A percentile compares a stretch with the other conserved stretches of the same genome.
Evolutionary conservation across 2,113 vertebrate genomes (phyloP).

Genomic region (Physeter macrocephalus): DNA sequence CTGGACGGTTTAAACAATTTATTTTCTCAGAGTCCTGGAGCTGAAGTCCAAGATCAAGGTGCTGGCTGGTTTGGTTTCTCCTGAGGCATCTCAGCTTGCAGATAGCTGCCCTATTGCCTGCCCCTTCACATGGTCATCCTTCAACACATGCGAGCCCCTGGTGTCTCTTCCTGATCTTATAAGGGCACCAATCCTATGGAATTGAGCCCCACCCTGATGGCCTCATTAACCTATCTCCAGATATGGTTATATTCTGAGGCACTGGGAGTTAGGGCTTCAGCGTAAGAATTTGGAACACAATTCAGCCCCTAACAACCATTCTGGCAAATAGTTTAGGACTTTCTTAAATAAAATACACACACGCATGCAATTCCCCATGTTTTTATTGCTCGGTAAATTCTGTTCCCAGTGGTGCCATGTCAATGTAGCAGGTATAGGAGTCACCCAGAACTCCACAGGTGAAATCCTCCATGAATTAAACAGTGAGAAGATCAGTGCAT

Average conservation of each 20-base stretch:
- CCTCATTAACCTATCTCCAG: neutral
- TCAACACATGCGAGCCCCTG: too few species aligned
- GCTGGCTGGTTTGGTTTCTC: neutral
- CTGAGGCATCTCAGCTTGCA: neutral
- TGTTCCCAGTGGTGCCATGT: neutral
- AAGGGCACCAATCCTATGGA: too few species aligned
- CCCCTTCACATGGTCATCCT: neutral
- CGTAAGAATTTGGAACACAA: neutral
- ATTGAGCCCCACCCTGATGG: neutral
- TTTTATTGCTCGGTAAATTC: neutral
- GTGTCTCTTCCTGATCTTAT: too few species aligned
- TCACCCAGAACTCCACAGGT: neutral
- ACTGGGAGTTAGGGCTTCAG: neutral
- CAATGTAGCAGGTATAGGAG: too few species aligned
- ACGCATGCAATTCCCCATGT: neutral
- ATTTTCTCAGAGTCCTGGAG: neutral
- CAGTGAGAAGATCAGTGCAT: neutral
- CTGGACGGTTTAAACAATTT: neutral
- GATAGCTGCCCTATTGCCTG: neutral
- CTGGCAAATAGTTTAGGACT: neutral
- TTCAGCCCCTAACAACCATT: neutral
- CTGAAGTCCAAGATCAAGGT: neutral
- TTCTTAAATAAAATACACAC: neutral
- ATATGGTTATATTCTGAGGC: neutral
- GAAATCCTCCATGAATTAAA: neutral